A percentile compares a stretch with the other conserved stretches of the same genome.
Conservation (phyloP, 2,113 vertebrate genomes). For the Capra hircus region DNA sequence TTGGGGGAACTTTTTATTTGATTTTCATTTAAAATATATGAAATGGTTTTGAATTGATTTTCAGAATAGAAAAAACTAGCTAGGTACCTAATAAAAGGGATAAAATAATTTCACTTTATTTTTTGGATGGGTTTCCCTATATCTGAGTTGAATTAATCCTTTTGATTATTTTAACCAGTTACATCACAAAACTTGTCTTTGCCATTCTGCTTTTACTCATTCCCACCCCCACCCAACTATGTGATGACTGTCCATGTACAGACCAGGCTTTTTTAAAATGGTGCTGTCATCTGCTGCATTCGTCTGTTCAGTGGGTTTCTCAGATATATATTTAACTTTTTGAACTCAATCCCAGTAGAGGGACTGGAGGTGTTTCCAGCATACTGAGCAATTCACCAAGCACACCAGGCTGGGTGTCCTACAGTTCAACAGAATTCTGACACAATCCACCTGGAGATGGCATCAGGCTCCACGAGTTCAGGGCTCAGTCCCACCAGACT, state of each 20-base stretch:
- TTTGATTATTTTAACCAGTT: neutral
- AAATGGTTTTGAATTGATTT: neutral
- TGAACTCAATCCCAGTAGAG: neutral
- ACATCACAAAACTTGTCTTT: neutral
- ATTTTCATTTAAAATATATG: slow-evolving; percentile 1
- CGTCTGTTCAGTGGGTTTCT: neutral
- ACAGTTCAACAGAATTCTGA: neutral
- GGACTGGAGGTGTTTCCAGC: neutral
- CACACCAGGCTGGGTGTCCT: neutral
- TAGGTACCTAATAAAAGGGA: neutral
- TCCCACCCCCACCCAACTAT: neutral
- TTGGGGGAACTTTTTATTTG: neutral
- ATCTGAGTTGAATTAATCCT: neutral
- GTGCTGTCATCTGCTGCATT: neutral
- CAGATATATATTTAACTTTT: neutral
- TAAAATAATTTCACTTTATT: neutral
- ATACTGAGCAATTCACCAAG: neutral
- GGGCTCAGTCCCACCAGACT: neutral
- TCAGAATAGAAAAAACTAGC: neutral
- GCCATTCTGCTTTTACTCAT: neutral
- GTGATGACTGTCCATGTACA: neutral
- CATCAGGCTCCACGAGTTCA: neutral
- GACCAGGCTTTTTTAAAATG: neutral
- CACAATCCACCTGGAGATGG: neutral
- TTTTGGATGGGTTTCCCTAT: neutral